Conservation (phyloP, 1,140 invertebrate genomes). For the Caenorhabditis briggsae region DNA sequence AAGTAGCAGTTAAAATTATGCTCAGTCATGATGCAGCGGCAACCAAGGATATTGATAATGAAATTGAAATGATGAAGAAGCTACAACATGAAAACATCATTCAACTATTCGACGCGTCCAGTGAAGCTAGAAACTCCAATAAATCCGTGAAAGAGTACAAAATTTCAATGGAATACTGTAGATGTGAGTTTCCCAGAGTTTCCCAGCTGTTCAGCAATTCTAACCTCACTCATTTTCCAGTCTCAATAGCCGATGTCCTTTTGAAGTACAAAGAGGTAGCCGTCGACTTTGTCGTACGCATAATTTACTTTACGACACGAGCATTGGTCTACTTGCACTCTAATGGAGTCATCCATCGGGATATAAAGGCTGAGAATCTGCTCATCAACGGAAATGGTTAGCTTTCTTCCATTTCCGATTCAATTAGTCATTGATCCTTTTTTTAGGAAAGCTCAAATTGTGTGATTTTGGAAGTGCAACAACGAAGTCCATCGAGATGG, state of each 20-base stretch:
- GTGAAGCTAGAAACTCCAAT: constrained; percentile 24
- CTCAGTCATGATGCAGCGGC: constrained; percentile 45
- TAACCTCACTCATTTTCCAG: background rate
- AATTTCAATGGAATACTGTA: constrained; percentile 44
- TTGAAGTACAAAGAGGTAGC: constrained; percentile 18
- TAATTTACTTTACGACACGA: constrained; percentile 38
- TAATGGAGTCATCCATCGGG: constrained; percentile 18
- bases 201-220: background rate
- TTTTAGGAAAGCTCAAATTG: constrained; percentile 89
- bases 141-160: constrained; percentile 34
- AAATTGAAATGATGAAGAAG: constrained; percentile 47
- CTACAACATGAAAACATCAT: constrained; percentile 44
- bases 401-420: constrained; percentile 1
- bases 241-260: constrained; percentile 34
- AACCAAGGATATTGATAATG: constrained; percentile 44
- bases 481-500: constrained; percentile 86
- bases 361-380: constrained; percentile 51
- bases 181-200: background rate
- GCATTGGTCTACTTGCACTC: constrained; percentile 34
- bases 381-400: constrained; percentile 51
- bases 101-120: constrained; percentile 23
- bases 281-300: constrained; percentile 37
- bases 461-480: constrained; percentile 99
- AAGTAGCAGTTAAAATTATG: constrained; percentile 34
- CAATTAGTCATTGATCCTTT: constrained; percentile 82